phyloP scores from a whole-genome alignment of 2,888 invertebrate species.

The Neoitamus cyanurus region DNA sequence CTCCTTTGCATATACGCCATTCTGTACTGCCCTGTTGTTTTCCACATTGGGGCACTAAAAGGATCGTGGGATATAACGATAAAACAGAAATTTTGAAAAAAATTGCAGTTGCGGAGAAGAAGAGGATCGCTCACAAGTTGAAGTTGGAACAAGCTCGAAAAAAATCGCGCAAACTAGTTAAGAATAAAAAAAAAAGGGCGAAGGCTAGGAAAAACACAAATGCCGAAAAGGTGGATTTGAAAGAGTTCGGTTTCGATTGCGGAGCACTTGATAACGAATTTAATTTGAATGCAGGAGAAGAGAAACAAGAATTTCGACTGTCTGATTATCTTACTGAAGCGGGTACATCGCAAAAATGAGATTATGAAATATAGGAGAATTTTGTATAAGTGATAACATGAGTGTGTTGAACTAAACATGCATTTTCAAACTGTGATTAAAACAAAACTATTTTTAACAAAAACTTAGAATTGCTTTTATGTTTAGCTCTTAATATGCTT shows the following conservation, averaged over 20 bases:
- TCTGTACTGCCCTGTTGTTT: slow-evolving; percentile 46
- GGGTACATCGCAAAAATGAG: background rate
- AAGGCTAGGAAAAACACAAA: background rate
- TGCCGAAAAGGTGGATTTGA: background rate
- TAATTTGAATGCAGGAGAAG: background rate
- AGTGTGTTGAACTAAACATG: background rate
- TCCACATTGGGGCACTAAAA: slow-evolving; percentile 41
- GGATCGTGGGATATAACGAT: background rate
- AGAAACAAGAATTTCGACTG: background rate
- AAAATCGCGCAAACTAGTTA: background rate
- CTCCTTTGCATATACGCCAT: slow-evolving; percentile 17
- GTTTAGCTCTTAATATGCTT: no score
- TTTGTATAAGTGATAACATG: background rate
- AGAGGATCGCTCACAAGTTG: background rate
- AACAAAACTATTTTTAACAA: background rate
- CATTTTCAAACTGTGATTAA: background rate
- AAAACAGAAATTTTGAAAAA: background rate
- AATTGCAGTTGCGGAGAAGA: background rate
- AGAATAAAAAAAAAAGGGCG: background rate
- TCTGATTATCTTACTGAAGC: background rate
- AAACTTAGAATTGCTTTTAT: no score
- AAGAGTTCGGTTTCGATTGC: background rate
- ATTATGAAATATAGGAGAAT: background rate
- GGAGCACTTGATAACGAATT: background rate
- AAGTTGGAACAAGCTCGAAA: background rate